Base-by-base conservation (phyloP, 2,113 vertebrate species). In the Gallinago paraguaiae region DNA sequence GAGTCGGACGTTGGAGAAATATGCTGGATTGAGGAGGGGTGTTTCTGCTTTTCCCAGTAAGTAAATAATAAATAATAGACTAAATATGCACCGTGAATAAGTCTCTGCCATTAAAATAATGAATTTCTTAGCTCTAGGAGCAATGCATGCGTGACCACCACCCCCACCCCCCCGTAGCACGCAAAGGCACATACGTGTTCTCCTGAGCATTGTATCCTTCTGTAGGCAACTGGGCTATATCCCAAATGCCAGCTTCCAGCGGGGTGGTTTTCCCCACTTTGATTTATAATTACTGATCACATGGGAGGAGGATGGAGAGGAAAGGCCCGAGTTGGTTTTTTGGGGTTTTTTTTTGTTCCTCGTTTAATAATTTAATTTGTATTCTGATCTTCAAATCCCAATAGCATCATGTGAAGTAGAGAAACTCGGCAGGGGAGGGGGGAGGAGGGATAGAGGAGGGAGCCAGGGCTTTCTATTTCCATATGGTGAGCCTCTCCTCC, bases 351-450 rank as follows among this genome's bases (percentile, higher is more conserved):
- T 80, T 46, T 93, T 76, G 48, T 88, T 85, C 80, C 74, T 95
- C 37, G 1, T 96, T 96, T 96, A 96, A 95, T 96, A 97, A 96
- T 97, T 96, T 88, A 84, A 96, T 95, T 96, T 94, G 83, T 89
- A 95, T 96, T 96, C 95, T 96, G 81, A 94, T 97, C 92, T 96
- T 96, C 96, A 96, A 95, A 94, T 96, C 96, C 96, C 96, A 86
- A 93, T 87, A 82, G 95, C 90, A 92, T 88, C 95, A 92, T 95
- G 92, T 91, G 95, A 96, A 96, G 86, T 69, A 84, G 81, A 97
- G 86, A 86, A 89, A 82, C 95, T 95, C 84, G 12, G 96, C 95
- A 95, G 96, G 95, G 83, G 96, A 95, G 91, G 95, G 85, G 96
- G 93, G 94, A 95, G 93, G 96, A 96, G 93, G 93, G 74, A 78